A percentile compares a stretch with the other conserved stretches of the same genome.
These are phyloP conservation scores for Macrotis lagotis DNA, from an alignment of 2,113 vertebrate species.

Conservation along the genomic window DNA sequence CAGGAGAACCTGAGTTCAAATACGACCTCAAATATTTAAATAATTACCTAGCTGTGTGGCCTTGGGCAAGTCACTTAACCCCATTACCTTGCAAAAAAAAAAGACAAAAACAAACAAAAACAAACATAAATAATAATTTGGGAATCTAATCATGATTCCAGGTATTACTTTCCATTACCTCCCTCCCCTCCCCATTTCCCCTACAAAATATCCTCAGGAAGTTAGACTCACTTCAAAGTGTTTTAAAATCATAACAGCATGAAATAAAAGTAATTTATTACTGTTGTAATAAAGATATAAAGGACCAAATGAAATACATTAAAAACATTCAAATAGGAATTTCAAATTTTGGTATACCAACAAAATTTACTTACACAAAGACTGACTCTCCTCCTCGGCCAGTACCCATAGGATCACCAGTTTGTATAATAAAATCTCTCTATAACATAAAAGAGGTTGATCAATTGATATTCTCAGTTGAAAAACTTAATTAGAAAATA, in stretches of 20 bases:
- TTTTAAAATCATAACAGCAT: background rate
- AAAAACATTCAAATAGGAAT: background rate
- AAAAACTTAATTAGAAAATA: conserved; percentile 13
- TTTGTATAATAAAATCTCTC: conserved; percentile 97
- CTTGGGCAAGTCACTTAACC: no score
- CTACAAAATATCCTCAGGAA: background rate
- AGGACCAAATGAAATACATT: conserved; percentile 18
- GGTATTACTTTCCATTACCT: conserved; percentile 23
- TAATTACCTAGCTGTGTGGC: no score
- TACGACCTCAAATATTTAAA: no score
- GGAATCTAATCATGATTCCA: conserved; percentile 46
- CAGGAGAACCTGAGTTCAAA: no score
- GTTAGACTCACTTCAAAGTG: background rate
- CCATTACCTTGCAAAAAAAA: no score
- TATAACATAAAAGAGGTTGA: conserved; percentile 71
- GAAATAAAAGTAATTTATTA: background rate
- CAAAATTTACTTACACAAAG: conserved; percentile 88
- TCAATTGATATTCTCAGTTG: conserved; percentile 38
- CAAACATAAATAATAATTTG: no score
- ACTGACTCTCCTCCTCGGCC: conserved; percentile 96
- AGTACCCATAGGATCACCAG: conserved; percentile 95
- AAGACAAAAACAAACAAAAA: no score
- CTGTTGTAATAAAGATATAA: background rate
- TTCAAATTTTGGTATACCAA: conserved; percentile 28
- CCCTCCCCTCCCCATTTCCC: background rate